Percentiles rank a stretch among this genome's conserved stretches.
Conservation (phyloP, 2,797 vertebrate genomes). For the Choloepus didactylus region DNA sequence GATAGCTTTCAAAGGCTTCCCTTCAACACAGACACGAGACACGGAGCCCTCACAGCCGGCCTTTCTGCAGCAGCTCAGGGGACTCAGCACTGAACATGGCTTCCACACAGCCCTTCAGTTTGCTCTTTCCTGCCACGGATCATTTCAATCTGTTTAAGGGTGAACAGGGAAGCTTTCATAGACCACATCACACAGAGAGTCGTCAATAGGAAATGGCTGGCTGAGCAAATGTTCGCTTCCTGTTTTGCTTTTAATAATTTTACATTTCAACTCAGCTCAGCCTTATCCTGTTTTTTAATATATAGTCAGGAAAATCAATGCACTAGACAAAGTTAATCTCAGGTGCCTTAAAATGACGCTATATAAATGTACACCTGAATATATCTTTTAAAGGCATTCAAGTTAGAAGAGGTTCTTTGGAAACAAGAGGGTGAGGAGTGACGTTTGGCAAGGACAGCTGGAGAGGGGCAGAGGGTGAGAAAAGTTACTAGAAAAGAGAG, state of each 20-base stretch:
- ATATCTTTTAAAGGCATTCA: background rate
- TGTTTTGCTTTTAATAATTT: slow-evolving; percentile 74
- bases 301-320: background rate
- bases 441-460: background rate
- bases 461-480: background rate
- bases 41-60: background rate
- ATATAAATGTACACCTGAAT: background rate
- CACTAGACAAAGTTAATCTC: background rate
- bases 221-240: slow-evolving; percentile 68
- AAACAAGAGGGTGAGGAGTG: background rate
- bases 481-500: background rate
- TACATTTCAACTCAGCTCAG: background rate
- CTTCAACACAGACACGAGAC: background rate
- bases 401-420: slow-evolving; percentile 27
- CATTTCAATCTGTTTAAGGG: slow-evolving; percentile 71
- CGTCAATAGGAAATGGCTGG: slow-evolving; percentile 66
- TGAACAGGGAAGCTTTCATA: slow-evolving; percentile 65
- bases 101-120: slow-evolving; percentile 1
- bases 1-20: slow-evolving; percentile 69
- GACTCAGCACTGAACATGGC: background rate
- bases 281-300: background rate
- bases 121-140: background rate
- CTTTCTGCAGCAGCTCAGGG: slow-evolving; percentile 41
- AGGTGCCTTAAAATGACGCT: background rate
- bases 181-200: background rate